Base-by-base conservation (phyloP, 2,113 vertebrate species). In the Mandrillus leucophaeus region DNA sequence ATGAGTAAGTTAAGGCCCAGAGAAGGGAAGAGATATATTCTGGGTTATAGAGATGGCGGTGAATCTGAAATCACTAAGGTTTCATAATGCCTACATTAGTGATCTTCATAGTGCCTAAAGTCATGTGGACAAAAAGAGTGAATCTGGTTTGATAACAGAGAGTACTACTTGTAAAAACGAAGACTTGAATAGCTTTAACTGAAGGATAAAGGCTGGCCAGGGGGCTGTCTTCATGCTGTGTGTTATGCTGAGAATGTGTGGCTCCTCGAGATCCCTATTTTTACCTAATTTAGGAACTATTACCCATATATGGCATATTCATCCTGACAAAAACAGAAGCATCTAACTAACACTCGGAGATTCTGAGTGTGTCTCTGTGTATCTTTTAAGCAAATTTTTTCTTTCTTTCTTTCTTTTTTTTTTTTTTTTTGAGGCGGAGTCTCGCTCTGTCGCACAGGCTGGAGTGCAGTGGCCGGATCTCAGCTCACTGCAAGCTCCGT, bases 261-360 rank as follows among this genome's bases (percentile, higher is more conserved):
- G 5, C 43, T 50, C 68, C 16, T 40, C 59, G 61, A 57, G 38
- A 89, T 16, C 20, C 22, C 64, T 10, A 35, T 45, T 88, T 94
- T 72, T 88, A 30, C 30, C 50, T 83, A 40, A 43, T 86, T 93
- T 94, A 93, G 86, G 45, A 70, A 97, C 5, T n/a, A 55, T 72
- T 61, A 61, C 70, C 22, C 50, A 38, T 80, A 89, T 32, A 80
- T 93, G 40, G 85, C 61, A 88, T 73, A 90, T 30, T 73, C 23
- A 86, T 93, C 52, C 27, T 78, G 59, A 81, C 78, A 90, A 27
- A 93, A 97, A 93, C 52, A 89, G 82, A 18, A 82, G 4, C 40
- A 92, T 48, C 38, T 38, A 94, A 90, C 84, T 79, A 95, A 88
- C 32, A 66, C 23, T 35, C 55, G 59, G 61, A 86, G 48, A 79